A percentile compares a stretch with the other conserved stretches of the same genome.
phyloP scores from a whole-genome alignment of 2,888 invertebrate genomes.

The Phyllotreta striolata region DNA sequence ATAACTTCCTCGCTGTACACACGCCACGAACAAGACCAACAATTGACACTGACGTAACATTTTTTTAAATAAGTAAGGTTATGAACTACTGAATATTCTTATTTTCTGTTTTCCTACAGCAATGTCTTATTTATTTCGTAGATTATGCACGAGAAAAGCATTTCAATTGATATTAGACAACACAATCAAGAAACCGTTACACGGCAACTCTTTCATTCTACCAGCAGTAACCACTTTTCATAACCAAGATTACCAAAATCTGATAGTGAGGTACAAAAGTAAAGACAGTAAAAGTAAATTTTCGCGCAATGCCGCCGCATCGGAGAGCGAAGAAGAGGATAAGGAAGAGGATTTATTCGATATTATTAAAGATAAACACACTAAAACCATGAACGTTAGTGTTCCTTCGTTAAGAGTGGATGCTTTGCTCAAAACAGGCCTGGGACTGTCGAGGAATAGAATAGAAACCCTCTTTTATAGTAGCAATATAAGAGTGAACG shows the following conservation, averaged over 20 bases:
- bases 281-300: slow-evolving; percentile 47
- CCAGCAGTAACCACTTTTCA: background rate
- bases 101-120: background rate
- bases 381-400: slow-evolving; percentile 70
- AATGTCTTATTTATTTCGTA: slow-evolving; percentile 20
- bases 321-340: slow-evolving; percentile 59
- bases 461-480: slow-evolving; percentile 82
- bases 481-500: slow-evolving; percentile 82
- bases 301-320: slow-evolving; percentile 64
- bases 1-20: too few relatives aligned
- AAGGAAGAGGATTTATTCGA: slow-evolving; percentile 61
- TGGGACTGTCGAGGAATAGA: slow-evolving; percentile 80
- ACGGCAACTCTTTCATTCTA: background rate
- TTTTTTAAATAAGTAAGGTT: too few relatives aligned
- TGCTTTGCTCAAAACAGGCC: slow-evolving; percentile 72
- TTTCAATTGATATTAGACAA: slow-evolving; percentile 3
- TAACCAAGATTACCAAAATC: background rate
- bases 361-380: slow-evolving; percentile 64
- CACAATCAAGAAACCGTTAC: background rate
- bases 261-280: slow-evolving; percentile 44
- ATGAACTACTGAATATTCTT: too few relatives aligned
- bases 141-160: slow-evolving; percentile 9
- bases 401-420: slow-evolving; percentile 77
- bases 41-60: too few relatives aligned
- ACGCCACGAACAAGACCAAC: too few relatives aligned